These are phyloP conservation scores for Micrastur ruficollis DNA, from an alignment of 2,797 vertebrate genomes.

Conservation along the genomic window DNA sequence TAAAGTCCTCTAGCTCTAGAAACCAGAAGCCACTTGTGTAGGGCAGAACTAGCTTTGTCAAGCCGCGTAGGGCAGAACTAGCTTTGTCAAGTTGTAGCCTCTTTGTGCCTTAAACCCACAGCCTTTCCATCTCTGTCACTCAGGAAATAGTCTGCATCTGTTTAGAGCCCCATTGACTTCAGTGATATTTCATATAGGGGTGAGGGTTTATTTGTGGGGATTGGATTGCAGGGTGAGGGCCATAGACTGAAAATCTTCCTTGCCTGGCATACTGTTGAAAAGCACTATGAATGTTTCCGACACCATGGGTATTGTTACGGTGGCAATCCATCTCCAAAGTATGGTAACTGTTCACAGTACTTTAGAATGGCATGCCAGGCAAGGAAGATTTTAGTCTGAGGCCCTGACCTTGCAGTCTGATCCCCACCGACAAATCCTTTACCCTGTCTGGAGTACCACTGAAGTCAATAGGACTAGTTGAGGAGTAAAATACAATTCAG, in stretches of 20 bases:
- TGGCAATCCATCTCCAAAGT: background rate
- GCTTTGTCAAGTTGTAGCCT: background rate
- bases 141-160: background rate
- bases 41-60: background rate
- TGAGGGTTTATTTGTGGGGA: background rate
- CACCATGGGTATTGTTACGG: background rate
- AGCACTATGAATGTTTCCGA: background rate
- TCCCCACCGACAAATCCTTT: background rate
- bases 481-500: background rate
- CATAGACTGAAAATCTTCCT: background rate
- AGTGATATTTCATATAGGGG: background rate
- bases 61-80: background rate
- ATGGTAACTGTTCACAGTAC: background rate
- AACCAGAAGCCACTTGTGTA: background rate
- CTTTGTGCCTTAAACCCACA: background rate
- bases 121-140: background rate
- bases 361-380: background rate
- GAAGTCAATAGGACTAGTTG: background rate
- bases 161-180: background rate
- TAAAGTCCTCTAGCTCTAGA: background rate
- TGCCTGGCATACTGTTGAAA: conserved; percentile 11
- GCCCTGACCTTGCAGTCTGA: background rate
- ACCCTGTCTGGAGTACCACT: background rate
- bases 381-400: background rate
- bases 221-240: background rate